Conservation (phyloP, 2,888 invertebrate genomes). For the Bellardia bayeri region DNA sequence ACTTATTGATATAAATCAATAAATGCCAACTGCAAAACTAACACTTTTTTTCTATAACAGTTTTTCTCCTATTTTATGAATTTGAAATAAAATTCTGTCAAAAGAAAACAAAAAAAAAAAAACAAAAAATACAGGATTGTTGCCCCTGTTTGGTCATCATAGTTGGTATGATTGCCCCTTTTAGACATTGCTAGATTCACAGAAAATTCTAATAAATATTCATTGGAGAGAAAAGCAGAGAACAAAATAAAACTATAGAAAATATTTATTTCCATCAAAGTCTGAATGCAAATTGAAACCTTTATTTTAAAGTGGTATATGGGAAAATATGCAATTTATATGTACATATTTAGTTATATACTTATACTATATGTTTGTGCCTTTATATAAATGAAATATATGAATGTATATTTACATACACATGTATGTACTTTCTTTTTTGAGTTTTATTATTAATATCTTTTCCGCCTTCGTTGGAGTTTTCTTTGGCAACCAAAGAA, state of each 20-base stretch:
- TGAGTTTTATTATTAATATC: not conserved
- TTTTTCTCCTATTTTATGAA: constrained; percentile 12
- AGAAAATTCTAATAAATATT: constrained; percentile 47
- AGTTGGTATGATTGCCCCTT: constrained; percentile 29
- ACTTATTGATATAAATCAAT: constrained; percentile 34
- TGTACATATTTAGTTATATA: too few species aligned
- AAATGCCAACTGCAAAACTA: constrained; percentile 31
- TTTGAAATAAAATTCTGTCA: not conserved
- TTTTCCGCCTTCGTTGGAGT: not conserved
- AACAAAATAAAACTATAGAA: not conserved
- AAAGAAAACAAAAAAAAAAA: not conserved
- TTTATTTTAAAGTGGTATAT: not conserved
- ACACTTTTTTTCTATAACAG: not conserved
- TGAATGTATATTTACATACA: not conserved
- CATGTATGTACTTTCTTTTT: not conserved
- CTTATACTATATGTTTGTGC: not conserved
- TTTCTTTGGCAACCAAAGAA: not conserved
- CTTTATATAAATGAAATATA: not conserved
- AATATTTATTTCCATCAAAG: not conserved
- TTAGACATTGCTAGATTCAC: not conserved
- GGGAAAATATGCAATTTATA: too few species aligned
- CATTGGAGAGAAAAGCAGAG: constrained; percentile 5
- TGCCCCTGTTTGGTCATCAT: constrained; percentile 18
- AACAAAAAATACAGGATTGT: not conserved
- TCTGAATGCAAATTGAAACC: constrained; percentile 17